phyloP scores from a whole-genome alignment of 1,140 invertebrate species.

The Aleiodes sp. region DNA sequence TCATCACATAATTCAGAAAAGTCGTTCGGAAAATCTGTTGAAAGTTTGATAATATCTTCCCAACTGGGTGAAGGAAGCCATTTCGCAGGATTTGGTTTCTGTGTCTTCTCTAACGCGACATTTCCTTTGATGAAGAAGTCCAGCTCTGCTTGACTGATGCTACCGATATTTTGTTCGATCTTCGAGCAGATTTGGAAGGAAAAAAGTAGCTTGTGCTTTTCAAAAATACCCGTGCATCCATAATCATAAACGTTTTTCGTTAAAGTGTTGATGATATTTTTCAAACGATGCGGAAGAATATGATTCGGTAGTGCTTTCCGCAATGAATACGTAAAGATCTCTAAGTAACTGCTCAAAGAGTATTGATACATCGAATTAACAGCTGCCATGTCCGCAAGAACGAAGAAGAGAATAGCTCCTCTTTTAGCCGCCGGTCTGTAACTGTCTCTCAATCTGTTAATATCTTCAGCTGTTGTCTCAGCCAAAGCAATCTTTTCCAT shows the following conservation, averaged over 20 bases:
- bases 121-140: constrained; percentile 92
- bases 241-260: constrained; percentile 90
- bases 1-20: constrained; percentile 76
- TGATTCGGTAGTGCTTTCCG: constrained; percentile 81
- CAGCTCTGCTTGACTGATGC: constrained; percentile 76
- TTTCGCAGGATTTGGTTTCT: constrained; percentile 70
- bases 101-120: constrained; percentile 78
- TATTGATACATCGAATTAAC: constrained; percentile 94
- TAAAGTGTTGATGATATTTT: constrained; percentile 84
- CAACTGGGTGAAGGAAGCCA: constrained; percentile 79
- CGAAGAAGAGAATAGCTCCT: constrained; percentile 90
- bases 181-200: constrained; percentile 91
- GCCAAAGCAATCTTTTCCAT: constrained; percentile 79
- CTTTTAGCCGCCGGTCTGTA: constrained; percentile 84
- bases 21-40: constrained; percentile 72
- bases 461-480: constrained; percentile 77
- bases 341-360: constrained; percentile 80
- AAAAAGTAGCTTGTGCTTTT: constrained; percentile 88
- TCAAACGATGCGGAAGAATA: constrained; percentile 74
- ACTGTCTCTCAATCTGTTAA: constrained; percentile 82
- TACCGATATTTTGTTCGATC: constrained; percentile 74
- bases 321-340: constrained; percentile 83
- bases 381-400: constrained; percentile 84
- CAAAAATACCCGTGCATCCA: constrained; percentile 90
- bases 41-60: constrained; percentile 82